These are phyloP conservation scores for Alcedo atthis DNA, from an alignment of 2,797 vertebrate species.

Conservation along the genomic window DNA sequence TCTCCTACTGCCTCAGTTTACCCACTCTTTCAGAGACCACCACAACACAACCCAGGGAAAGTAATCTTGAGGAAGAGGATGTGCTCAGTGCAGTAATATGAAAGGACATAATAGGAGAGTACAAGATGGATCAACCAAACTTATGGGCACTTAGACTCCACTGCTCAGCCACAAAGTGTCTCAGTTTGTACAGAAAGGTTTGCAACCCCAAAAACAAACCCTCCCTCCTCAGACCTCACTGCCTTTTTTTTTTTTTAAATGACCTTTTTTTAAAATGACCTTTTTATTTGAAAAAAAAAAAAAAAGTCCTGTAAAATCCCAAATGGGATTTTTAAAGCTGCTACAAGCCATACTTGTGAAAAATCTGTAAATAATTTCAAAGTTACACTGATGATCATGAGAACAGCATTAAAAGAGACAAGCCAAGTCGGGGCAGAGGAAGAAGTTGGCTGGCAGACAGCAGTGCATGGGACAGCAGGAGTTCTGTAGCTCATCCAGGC, in stretches of 20 bases:
- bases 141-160: neutral
- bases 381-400: neutral
- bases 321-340: neutral
- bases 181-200: neutral
- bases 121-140: neutral
- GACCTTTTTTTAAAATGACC: too few species aligned
- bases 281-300: too few species aligned
- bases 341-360: too few species aligned
- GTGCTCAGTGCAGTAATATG: rapidly evolving
- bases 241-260: too few species aligned
- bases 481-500: neutral
- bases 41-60: neutral
- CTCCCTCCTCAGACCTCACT: too few species aligned
- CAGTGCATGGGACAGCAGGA: neutral
- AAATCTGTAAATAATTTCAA: too few species aligned
- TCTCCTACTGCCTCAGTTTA: neutral
- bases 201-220: neutral
- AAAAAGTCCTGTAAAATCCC: too few species aligned
- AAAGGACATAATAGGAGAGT: rapidly evolving
- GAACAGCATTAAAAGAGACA: neutral
- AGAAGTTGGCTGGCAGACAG: neutral
- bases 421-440: too few species aligned
- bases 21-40: neutral
- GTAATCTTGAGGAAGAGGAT: neutral
- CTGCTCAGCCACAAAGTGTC: neutral